phyloP scores from a whole-genome alignment of 2,113 vertebrate genomes.

The Gnathonemus longibarbis region DNA sequence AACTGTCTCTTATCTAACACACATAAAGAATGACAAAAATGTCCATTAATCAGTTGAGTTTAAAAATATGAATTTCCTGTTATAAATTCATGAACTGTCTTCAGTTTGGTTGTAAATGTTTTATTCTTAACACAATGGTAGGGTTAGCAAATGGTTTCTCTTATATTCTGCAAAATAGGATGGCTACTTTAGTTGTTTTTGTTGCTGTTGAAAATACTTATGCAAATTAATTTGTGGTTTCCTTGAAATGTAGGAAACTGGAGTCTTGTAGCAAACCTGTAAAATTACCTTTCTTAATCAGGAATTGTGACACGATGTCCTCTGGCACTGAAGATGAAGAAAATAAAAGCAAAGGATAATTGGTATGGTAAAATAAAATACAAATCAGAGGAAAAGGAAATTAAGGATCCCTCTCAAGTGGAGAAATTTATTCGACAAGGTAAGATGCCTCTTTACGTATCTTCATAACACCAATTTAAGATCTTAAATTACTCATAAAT shows the following conservation, averaged over 20 bases:
- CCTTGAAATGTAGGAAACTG: too few relatives aligned
- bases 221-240: too few relatives aligned
- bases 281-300: too few relatives aligned
- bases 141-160: not conserved
- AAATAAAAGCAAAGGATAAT: too few relatives aligned
- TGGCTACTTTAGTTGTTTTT: not conserved
- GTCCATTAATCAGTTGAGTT: not conserved
- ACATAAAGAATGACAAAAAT: not conserved
- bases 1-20: not conserved
- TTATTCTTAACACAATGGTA: not conserved
- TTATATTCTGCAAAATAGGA: not conserved
- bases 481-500: not conserved
- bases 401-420: constrained; percentile 48
- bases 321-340: too few relatives aligned
- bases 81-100: not conserved
- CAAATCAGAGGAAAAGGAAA: not conserved
- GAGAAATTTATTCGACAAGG: constrained; percentile 54
- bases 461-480: not conserved
- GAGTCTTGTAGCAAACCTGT: too few relatives aligned
- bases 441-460: constrained; percentile 6
- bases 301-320: too few relatives aligned
- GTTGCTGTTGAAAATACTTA: not conserved
- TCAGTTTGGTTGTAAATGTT: not conserved
- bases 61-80: not conserved
- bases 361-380: too few relatives aligned